These are phyloP conservation scores for Caenorhabditis virilis DNA, from an alignment of 2,888 invertebrate species.

Conservation along the genomic window DNA sequence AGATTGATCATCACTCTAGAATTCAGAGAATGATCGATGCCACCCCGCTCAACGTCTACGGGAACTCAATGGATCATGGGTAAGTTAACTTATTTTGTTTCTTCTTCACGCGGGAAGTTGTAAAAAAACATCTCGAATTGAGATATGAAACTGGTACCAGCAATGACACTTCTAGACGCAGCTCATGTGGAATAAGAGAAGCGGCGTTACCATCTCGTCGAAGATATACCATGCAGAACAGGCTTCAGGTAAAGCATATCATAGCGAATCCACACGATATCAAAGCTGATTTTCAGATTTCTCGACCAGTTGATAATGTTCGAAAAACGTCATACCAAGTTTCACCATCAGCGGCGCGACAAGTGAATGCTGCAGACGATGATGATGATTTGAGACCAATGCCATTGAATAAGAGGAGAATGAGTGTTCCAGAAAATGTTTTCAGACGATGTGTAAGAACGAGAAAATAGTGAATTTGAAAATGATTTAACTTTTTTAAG, in stretches of 20 bases:
- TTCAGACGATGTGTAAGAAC: conserved; percentile 56
- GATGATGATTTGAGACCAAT: conserved; percentile 43
- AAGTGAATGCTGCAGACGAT: conserved; percentile 21
- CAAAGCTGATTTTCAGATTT: conserved; percentile 13
- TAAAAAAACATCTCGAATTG: neutral
- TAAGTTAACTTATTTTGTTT: conserved; percentile 12
- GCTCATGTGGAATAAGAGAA: conserved; percentile 41
- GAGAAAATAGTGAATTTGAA: neutral
- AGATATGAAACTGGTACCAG: conserved; percentile 44
- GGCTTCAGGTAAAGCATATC: conserved; percentile 3
- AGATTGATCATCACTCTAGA: neutral
- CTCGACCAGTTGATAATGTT: neutral
- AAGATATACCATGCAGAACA: conserved; percentile 20
- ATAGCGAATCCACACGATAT: conserved; percentile 30
- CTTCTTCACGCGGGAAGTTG: neutral
- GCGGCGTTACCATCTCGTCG: conserved; percentile 11
- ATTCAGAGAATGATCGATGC: conserved; percentile 40
- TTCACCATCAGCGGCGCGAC: no score
- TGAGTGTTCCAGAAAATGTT: conserved; percentile 62
- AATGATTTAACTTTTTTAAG: conserved; percentile 32
- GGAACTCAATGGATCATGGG: conserved; percentile 44
- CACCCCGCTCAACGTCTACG: conserved; percentile 34
- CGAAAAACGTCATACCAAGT: conserved; percentile 29
- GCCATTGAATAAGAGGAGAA: conserved; percentile 42
- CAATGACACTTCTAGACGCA: conserved; percentile 39